Evolutionary conservation across 2,888 invertebrate genomes (phyloP).

Genomic region (Bombylius discolor): DNA sequence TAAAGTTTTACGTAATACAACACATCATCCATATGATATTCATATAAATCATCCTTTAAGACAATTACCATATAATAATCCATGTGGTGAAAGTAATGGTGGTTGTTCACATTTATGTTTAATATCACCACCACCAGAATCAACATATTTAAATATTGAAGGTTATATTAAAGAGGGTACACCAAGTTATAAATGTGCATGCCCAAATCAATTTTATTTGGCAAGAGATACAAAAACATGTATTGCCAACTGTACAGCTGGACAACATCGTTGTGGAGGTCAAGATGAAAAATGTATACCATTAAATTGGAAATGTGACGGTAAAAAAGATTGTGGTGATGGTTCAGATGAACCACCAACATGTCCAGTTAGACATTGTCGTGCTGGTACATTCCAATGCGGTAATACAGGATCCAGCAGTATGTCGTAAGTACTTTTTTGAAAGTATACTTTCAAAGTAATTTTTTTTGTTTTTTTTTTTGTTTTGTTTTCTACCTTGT

Average conservation of each 20-base stretch:
- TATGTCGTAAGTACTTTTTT: constrained; percentile 52
- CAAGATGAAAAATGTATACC: constrained; percentile 58
- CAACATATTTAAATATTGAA: constrained; percentile 62
- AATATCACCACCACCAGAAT: constrained; percentile 67
- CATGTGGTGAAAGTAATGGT: constrained; percentile 85
- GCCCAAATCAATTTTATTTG: constrained; percentile 88
- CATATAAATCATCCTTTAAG: constrained; percentile 82
- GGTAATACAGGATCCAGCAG: constrained; percentile 69
- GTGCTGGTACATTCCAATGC: constrained; percentile 89
- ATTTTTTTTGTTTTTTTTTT: neutral
- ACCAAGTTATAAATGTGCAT: constrained; percentile 72
- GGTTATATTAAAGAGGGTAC: constrained; percentile 70
- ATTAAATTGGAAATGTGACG: constrained; percentile 76
- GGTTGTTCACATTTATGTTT: constrained; percentile 94
- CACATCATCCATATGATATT: constrained; percentile 89
- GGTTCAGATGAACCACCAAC: constrained; percentile 77
- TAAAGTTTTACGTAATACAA: constrained; percentile 69
- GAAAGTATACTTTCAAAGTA: neutral
- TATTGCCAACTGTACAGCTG: constrained; percentile 84
- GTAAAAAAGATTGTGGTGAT: constrained; percentile 84
- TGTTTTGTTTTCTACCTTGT: neutral
- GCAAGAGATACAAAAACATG: constrained; percentile 74
- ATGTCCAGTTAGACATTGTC: constrained; percentile 74
- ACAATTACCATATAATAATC: constrained; percentile 75
- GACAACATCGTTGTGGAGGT: constrained; percentile 43